A percentile compares a stretch with the other conserved stretches of the same genome.
These are phyloP conservation scores for Acanthurus tractus DNA, from an alignment of 2,797 vertebrate genomes.

Conservation along the genomic window DNA sequence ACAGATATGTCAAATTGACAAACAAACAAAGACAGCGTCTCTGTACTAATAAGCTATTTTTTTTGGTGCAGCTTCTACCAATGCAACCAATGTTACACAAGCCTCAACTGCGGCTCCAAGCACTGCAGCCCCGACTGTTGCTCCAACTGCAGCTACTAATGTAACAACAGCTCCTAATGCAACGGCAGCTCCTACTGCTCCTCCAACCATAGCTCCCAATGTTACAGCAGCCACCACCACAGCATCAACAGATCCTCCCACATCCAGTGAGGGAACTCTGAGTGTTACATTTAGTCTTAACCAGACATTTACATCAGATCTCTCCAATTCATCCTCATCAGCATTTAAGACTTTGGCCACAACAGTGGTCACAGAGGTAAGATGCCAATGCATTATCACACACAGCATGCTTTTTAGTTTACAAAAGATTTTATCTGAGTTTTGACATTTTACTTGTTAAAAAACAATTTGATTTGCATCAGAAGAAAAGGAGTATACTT, in stretches of 20 bases:
- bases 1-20: too few species aligned
- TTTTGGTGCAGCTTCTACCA: too few species aligned
- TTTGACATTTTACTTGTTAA: too few species aligned
- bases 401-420: too few species aligned
- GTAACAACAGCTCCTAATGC: too few species aligned
- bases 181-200: neutral
- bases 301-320: slow-evolving; percentile 29
- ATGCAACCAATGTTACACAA: too few species aligned
- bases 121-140: neutral
- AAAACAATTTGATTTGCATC: too few species aligned
- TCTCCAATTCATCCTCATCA: slow-evolving; percentile 7
- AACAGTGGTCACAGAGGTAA: slow-evolving; percentile 34
- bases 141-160: neutral
- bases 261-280: slow-evolving; percentile 26
- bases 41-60: too few species aligned
- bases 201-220: neutral
- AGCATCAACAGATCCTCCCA: neutral
- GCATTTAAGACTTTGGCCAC: slow-evolving; percentile 20
- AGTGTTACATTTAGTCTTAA: slow-evolving; percentile 23
- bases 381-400: neutral
- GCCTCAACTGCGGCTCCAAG: neutral
- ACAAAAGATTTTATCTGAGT: too few species aligned
- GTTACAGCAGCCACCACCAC: neutral
- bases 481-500: too few species aligned
- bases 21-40: too few species aligned